Conservation (phyloP, 2,797 vertebrate genomes). For the Monodelphis domestica region DNA sequence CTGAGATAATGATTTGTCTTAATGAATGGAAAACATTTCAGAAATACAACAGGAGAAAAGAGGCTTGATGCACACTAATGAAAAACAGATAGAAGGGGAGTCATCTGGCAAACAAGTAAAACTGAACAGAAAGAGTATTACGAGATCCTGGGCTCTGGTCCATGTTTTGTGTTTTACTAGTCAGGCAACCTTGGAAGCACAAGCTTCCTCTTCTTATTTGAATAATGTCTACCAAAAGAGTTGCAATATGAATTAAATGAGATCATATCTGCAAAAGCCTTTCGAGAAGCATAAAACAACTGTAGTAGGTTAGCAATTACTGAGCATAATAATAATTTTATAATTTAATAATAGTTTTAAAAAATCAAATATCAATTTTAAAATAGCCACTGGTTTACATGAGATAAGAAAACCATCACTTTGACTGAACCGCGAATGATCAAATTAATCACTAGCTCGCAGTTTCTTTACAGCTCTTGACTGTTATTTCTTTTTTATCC, state of each 20-base stretch:
- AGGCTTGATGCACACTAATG: slow-evolving; percentile 31
- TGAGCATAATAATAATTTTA: slow-evolving; percentile 24
- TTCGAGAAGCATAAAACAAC: neutral
- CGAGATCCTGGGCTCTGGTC: no score
- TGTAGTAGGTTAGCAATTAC: slow-evolving; percentile 43
- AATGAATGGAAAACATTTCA: slow-evolving; percentile 29
- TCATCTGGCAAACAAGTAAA: neutral
- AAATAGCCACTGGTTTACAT: slow-evolving; percentile 50
- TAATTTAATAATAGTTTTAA: no score
- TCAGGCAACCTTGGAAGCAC: no score
- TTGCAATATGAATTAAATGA: neutral
- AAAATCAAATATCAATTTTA: slow-evolving; percentile 36
- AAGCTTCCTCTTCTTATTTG: no score
- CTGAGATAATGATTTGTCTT: slow-evolving; percentile 33
- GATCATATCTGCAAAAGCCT: slow-evolving; percentile 12
- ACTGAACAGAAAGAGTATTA: no score
- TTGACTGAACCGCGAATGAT: slow-evolving; percentile 8
- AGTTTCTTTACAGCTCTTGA: no score
- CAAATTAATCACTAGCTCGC: neutral
- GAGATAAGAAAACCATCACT: slow-evolving; percentile 44
- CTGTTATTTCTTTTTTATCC: no score
- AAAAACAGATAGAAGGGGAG: slow-evolving; percentile 27
- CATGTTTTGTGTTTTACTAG: no score
- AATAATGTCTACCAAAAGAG: neutral
- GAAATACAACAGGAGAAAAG: neutral